These are phyloP conservation scores for Cyphomyrmex costatus DNA, from an alignment of 1,140 invertebrate species.

Conservation along the genomic window DNA sequence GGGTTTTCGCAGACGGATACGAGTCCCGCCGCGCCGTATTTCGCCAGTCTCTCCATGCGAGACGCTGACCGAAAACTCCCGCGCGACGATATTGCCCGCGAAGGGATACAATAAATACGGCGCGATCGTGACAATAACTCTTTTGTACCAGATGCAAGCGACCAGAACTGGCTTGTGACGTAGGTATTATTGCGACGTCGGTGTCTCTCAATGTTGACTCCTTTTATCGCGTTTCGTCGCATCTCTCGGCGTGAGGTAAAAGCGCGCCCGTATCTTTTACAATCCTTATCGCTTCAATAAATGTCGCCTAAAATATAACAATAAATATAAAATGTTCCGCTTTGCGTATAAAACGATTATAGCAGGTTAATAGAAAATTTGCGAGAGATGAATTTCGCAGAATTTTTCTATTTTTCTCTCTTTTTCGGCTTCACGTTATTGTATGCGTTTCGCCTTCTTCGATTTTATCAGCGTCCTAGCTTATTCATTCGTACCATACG, in stretches of 20 bases:
- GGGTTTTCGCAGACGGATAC: slow-evolving; percentile 38
- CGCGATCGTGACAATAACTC: slow-evolving; percentile 62
- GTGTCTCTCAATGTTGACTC: slow-evolving; percentile 25
- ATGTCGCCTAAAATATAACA: background rate
- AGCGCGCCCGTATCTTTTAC: background rate
- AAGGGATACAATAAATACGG: slow-evolving; percentile 60
- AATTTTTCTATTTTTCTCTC: background rate
- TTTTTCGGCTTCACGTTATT: background rate
- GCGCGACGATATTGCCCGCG: slow-evolving; percentile 57
- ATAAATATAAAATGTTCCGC: background rate
- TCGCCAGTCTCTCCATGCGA: slow-evolving; percentile 24
- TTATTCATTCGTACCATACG: background rate
- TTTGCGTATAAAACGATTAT: background rate
- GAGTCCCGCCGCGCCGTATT: slow-evolving; percentile 4
- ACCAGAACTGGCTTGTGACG: slow-evolving; percentile 48
- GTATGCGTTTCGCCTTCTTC: background rate
- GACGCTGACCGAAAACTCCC: slow-evolving; percentile 54
- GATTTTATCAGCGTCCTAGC: background rate
- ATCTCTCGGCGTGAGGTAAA: background rate
- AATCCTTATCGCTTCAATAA: background rate
- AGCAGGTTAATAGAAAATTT: slow-evolving; percentile 4
- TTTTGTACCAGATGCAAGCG: slow-evolving; percentile 60
- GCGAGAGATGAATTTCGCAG: background rate
- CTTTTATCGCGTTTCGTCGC: slow-evolving; percentile 30
- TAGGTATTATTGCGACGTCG: slow-evolving; percentile 50